Evolutionary conservation across 1,140 invertebrate species (phyloP).

Genomic region (Rhizoglyphus robini): DNA sequence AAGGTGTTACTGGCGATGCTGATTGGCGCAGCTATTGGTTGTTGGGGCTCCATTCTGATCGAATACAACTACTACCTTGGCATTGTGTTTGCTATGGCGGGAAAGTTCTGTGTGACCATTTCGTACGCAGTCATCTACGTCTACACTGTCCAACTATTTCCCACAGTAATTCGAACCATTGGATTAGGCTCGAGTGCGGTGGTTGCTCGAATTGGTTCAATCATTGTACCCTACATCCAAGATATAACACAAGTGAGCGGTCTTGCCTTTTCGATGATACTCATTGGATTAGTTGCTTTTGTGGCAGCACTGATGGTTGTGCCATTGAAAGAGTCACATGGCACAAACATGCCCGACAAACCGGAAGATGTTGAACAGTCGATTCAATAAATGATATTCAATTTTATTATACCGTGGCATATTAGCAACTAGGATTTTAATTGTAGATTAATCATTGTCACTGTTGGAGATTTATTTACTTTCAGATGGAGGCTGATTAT

Average conservation of each 20-base stretch:
- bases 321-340: not conserved
- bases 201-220: slow-evolving; percentile 57
- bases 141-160: slow-evolving; percentile 76
- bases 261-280: not conserved
- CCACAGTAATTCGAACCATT: slow-evolving; percentile 66
- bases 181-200: slow-evolving; percentile 63
- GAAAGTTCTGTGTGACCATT: slow-evolving; percentile 66
- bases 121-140: slow-evolving; percentile 78
- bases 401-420: no score
- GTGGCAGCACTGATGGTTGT: not conserved
- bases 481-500: no score
- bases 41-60: slow-evolving; percentile 33
- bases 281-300: slow-evolving; percentile 3
- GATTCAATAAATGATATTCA: no score
- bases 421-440: no score
- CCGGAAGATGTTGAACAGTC: slow-evolving; percentile 10
- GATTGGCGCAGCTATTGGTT: slow-evolving; percentile 30
- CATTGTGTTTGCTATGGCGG: slow-evolving; percentile 50
- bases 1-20: slow-evolving; percentile 26
- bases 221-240: slow-evolving; percentile 48
- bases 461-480: no score
- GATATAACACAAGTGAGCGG: slow-evolving; percentile 19
- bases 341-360: not conserved
- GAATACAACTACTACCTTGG: slow-evolving; percentile 38
- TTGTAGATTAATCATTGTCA: no score